A percentile compares a stretch with the other conserved stretches of the same genome.
These are phyloP conservation scores for Polydrusus pterygomalis DNA, from an alignment of 2,888 invertebrate species.

Conservation along the genomic window DNA sequence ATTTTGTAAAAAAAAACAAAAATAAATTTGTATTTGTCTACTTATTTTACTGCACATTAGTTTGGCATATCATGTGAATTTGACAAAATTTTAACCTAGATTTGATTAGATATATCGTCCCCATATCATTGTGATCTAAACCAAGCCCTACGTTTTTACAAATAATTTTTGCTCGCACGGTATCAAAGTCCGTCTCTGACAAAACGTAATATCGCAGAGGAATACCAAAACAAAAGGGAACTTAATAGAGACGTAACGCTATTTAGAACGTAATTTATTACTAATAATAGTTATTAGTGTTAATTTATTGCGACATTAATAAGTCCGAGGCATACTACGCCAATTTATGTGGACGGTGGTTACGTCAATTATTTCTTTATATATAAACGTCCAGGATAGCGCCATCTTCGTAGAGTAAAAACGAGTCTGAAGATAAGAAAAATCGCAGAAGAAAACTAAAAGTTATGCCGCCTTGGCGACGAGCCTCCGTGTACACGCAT, in stretches of 20 bases:
- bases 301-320: conserved; percentile 64
- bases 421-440: conserved; percentile 57
- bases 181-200: conserved; percentile 9
- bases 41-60: too few relatives aligned
- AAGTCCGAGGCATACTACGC: conserved; percentile 62
- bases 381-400: conserved; percentile 30
- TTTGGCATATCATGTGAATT: too few relatives aligned
- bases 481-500: conserved; percentile 4
- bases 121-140: too few relatives aligned
- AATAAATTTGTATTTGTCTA: too few relatives aligned
- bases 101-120: too few relatives aligned
- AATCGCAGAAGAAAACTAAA: conserved; percentile 25
- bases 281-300: conserved; percentile 63
- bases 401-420: conserved; percentile 56
- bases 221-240: conserved; percentile 47
- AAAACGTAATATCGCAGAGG: conserved; percentile 14
- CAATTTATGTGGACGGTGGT: conserved; percentile 58
- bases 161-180: too few relatives aligned
- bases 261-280: conserved; percentile 62
- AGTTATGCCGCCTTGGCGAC: conserved; percentile 28
- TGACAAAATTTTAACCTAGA: too few relatives aligned
- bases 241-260: conserved; percentile 59
- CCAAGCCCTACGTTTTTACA: too few relatives aligned
- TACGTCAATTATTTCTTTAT: conserved; percentile 57
- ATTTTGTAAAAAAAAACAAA: too few relatives aligned